Conservation (phyloP, 1,140 invertebrate genomes). For the Pachypsylla venusta region DNA sequence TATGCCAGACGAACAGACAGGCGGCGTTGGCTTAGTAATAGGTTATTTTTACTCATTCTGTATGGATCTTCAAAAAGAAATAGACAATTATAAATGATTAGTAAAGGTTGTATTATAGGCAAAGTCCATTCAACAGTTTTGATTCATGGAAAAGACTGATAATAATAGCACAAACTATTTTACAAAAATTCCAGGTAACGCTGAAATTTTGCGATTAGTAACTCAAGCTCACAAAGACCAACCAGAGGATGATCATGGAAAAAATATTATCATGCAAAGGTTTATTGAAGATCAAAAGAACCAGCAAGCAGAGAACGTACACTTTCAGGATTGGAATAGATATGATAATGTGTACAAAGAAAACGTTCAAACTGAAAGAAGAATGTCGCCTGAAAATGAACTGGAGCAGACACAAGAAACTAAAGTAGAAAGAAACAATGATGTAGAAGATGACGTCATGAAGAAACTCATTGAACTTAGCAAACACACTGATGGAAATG, state of each 20-base stretch:
- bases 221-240: constrained; percentile 32
- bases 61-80: no score
- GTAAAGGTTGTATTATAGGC: no score
- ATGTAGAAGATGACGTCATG: constrained; percentile 16
- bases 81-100: no score
- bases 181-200: no score
- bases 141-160: no score
- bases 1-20: no score
- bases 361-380: not conserved
- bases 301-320: constrained; percentile 21
- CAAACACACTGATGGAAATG: constrained; percentile 16
- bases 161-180: no score
- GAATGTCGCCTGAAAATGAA: not conserved
- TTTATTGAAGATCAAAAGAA: constrained; percentile 62
- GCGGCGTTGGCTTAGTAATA: no score
- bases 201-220: constrained; percentile 62
- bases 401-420: constrained; percentile 29
- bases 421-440: constrained; percentile 24
- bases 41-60: no score
- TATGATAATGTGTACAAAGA: not conserved
- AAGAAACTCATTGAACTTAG: constrained; percentile 16
- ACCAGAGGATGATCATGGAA: constrained; percentile 46
- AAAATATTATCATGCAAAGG: constrained; percentile 59
- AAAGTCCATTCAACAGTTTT: no score
- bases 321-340: constrained; percentile 25